A percentile compares a stretch with the other conserved stretches of the same genome.
Conservation (phyloP, 2,888 invertebrate species). For the Neoascia interrupta region DNA sequence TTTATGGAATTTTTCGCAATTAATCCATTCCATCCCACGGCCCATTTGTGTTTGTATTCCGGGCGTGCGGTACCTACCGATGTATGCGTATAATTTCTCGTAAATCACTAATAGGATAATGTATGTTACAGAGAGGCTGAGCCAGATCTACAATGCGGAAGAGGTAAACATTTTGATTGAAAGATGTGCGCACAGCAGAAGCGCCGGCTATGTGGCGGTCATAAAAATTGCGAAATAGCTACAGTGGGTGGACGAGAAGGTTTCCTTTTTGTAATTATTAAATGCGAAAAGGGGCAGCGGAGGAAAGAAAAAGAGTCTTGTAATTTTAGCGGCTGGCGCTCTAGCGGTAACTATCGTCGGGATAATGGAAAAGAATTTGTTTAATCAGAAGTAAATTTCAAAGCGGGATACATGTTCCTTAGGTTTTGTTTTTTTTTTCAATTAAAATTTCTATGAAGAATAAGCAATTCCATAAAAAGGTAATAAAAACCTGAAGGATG, state of each 20-base stretch:
- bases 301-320: background rate
- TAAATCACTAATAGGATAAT: conserved; percentile 62
- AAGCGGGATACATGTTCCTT: conserved; percentile 8
- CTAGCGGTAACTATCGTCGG: conserved; percentile 37
- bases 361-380: conserved; percentile 48
- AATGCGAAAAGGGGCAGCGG: conserved; percentile 15
- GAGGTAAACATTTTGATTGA: conserved; percentile 61
- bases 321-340: background rate
- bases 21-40: conserved; percentile 53
- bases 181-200: conserved; percentile 50
- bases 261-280: conserved; percentile 28
- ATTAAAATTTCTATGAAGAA: conserved; percentile 36
- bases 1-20: conserved; percentile 68
- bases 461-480: background rate
- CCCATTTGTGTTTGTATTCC: conserved; percentile 35
- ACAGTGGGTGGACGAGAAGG: conserved; percentile 64
- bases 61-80: conserved; percentile 24
- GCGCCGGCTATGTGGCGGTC: background rate
- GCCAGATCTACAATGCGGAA: conserved; percentile 60
- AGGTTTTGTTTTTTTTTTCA: conserved; percentile 17
- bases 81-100: conserved; percentile 67
- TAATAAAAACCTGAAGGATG: conserved; percentile 10
- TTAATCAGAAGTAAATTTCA: conserved; percentile 58
- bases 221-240: conserved; percentile 57
- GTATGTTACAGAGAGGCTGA: conserved; percentile 9